These are phyloP conservation scores for Cyclophora punctaria DNA, from an alignment of 2,888 invertebrate genomes.

Conservation along the genomic window DNA sequence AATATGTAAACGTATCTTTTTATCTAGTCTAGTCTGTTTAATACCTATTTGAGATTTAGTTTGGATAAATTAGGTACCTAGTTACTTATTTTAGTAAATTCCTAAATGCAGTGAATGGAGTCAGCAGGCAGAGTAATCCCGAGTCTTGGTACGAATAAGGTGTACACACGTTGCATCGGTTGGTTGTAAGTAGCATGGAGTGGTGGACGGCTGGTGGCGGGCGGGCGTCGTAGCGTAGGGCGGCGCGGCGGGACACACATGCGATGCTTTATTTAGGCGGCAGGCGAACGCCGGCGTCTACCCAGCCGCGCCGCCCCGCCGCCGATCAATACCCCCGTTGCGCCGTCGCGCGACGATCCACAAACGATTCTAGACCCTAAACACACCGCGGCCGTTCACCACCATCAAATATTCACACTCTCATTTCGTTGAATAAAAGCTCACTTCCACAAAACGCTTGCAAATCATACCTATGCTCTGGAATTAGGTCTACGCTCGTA, in stretches of 20 bases:
- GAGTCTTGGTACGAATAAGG: too few species aligned
- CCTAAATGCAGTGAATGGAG: too few species aligned
- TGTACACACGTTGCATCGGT: neutral
- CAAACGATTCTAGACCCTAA: constrained; percentile 63
- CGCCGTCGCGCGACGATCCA: constrained; percentile 65
- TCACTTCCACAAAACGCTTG: constrained; percentile 22
- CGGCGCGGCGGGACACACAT: constrained; percentile 60
- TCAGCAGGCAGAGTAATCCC: too few species aligned
- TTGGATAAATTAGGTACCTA: too few species aligned
- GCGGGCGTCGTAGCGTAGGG: constrained; percentile 46
- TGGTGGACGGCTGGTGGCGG: constrained; percentile 24
- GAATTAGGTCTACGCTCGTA: too few species aligned
- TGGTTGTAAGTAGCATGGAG: constrained; percentile 19
- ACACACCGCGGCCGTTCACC: constrained; percentile 50
- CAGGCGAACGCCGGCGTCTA: constrained; percentile 68
- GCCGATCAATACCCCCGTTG: constrained; percentile 72
- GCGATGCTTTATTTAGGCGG: constrained; percentile 73
- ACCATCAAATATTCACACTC: constrained; percentile 72
- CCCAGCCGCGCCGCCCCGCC: constrained; percentile 55
- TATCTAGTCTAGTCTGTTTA: too few species aligned
- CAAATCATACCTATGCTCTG: constrained; percentile 13
- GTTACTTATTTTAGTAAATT: too few species aligned
- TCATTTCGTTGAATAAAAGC: constrained; percentile 61
- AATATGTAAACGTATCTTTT: too few species aligned
- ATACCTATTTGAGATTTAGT: too few species aligned